These are phyloP conservation scores for Aurelia coerulea DNA, from an alignment of 30 jellyfish, hydroid and myxozoan species.

Conservation along the genomic window DNA sequence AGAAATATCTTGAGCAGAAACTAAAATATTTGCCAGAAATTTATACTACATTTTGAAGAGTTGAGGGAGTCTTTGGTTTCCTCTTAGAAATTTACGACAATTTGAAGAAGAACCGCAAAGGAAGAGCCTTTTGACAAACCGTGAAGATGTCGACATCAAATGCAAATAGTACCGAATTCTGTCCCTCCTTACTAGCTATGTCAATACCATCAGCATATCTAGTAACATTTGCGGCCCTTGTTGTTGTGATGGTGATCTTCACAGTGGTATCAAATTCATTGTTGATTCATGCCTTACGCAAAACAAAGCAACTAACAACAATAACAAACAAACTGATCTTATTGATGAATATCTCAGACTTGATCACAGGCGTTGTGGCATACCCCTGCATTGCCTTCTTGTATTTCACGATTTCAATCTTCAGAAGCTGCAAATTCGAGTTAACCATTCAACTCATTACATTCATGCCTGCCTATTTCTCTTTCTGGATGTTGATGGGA, in stretches of 20 bases:
- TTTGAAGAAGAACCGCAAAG: no score
- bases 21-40: no score
- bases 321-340: constrained; percentile 38
- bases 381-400: constrained; percentile 38
- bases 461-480: constrained; percentile 35
- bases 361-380: constrained; percentile 28
- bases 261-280: constrained; percentile 21
- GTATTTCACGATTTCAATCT: not conserved
- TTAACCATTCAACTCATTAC: constrained; percentile 36
- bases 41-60: no score
- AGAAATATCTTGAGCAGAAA: no score
- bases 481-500: constrained; percentile 53
- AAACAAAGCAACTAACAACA: constrained; percentile 32
- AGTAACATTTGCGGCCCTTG: constrained; percentile 4
- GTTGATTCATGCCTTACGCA: constrained; percentile 18
- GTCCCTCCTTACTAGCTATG: constrained; percentile 39
- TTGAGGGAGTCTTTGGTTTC: no score
- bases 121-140: no score
- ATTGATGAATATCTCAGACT: constrained; percentile 50
- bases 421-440: constrained; percentile 35
- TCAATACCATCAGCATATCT: constrained; percentile 21
- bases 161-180: constrained; percentile 8
- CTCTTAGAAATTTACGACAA: no score
- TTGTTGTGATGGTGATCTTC: constrained; percentile 5
- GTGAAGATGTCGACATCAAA: no score